A percentile compares a stretch with the other conserved stretches of the same genome.
These are phyloP conservation scores for Salvelinus namaycush DNA, from an alignment of 2,113 vertebrate genomes.

Conservation along the genomic window DNA sequence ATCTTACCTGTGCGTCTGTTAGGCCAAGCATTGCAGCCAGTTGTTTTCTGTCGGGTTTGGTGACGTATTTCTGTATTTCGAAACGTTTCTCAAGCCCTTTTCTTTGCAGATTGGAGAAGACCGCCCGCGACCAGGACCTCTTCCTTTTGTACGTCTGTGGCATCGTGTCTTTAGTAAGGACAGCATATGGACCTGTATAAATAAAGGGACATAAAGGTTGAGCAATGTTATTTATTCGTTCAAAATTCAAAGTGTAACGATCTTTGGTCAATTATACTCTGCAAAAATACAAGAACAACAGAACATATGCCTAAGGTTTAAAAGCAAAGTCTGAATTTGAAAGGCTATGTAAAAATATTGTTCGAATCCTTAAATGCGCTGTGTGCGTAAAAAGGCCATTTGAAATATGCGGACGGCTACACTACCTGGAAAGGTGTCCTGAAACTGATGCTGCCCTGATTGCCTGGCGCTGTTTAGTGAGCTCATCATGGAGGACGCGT, in stretches of 20 bases:
- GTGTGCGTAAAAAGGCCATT: background rate
- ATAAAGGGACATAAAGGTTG: background rate
- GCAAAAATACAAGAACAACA: background rate
- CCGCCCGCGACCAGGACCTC: constrained; percentile 95
- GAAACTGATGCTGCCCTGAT: constrained; percentile 98
- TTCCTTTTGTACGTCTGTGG: constrained; percentile 98
- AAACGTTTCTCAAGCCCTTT: constrained; percentile 98
- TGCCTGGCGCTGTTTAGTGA: constrained; percentile 89
- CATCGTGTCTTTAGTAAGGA: constrained; percentile 98
- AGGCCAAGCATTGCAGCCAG: constrained; percentile 97
- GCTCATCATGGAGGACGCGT: constrained; percentile 89
- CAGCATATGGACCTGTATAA: constrained; percentile 87
- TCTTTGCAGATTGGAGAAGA: constrained; percentile 97
- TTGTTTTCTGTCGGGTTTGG: constrained; percentile 97
- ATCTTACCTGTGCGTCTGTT: constrained; percentile 95
- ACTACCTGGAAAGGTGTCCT: constrained; percentile 99
- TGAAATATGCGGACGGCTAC: constrained; percentile 28
- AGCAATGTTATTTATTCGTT: background rate
- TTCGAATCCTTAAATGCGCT: background rate
- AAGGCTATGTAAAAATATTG: background rate
- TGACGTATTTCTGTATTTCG: constrained; percentile 98
- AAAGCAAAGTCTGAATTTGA: background rate
- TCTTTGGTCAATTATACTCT: background rate
- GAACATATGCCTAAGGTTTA: background rate
- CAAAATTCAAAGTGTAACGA: background rate